phyloP scores from a whole-genome alignment of 2,113 vertebrate species.

The Pygoscelis adeliae region DNA sequence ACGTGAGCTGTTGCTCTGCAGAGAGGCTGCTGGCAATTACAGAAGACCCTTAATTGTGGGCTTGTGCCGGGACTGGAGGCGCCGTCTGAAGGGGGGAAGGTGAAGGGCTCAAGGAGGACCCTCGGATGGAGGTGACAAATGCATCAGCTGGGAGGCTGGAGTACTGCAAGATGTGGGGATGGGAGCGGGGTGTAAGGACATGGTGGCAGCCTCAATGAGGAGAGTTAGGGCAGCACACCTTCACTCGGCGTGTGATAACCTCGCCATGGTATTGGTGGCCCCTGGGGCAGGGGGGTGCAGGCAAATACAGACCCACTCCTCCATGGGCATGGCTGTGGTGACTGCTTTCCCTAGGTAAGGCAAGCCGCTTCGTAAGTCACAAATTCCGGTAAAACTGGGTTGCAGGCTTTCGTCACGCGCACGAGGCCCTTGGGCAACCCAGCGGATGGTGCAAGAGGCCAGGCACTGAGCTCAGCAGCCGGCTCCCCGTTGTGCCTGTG shows the following conservation, averaged over 20 bases:
- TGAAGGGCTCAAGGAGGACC: not conserved
- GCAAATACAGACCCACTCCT: not conserved
- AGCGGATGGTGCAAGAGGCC: not conserved
- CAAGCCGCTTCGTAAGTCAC: fast-evolving
- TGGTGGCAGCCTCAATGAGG: not conserved
- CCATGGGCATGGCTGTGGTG: fast-evolving
- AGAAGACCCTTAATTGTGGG: not conserved
- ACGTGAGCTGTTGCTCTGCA: not conserved
- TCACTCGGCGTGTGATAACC: fast-evolving
- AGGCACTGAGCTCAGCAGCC: not conserved
- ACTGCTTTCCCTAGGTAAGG: not conserved
- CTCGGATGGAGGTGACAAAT: not conserved
- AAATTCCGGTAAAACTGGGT: not conserved
- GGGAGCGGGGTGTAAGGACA: not conserved
- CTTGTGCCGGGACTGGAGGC: not conserved
- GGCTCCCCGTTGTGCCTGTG: fast-evolving
- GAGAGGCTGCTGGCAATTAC: not conserved
- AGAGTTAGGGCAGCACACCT: not conserved
- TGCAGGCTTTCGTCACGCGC: not conserved
- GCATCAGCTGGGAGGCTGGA: not conserved
- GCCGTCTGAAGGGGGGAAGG: not conserved
- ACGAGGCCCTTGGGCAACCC: not conserved
- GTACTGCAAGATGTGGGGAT: not conserved
- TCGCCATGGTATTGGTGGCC: fast-evolving
- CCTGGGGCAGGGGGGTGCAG: too few species aligned